Evolutionary conservation across 1,140 invertebrate genomes (phyloP).

Genomic region (Temnothorax longispinosus): DNA sequence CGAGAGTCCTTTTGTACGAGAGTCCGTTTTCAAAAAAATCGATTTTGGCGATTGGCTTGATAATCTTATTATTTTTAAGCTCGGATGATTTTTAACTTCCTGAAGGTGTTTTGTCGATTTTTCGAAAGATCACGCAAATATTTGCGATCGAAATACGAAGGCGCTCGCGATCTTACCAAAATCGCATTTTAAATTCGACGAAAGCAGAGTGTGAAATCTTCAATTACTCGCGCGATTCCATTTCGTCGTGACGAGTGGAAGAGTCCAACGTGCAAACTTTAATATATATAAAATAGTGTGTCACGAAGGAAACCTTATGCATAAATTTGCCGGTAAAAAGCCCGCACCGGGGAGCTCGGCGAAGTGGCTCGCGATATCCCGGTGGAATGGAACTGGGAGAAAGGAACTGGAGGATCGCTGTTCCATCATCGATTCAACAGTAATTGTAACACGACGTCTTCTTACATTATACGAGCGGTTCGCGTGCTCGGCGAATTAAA

Average conservation of each 20-base stretch:
- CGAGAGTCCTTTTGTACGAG: no score
- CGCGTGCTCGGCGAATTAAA: constrained; percentile 36
- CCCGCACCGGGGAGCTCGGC: background rate
- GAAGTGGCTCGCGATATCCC: background rate
- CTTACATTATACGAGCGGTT: constrained; percentile 33
- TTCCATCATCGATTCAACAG: constrained; percentile 40
- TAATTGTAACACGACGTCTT: constrained; percentile 32
- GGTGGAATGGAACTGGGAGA: background rate
- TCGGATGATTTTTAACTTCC: background rate
- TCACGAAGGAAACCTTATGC: constrained; percentile 10
- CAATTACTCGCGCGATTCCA: background rate
- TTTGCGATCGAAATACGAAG: background rate
- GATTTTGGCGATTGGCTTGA: background rate
- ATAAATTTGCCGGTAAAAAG: constrained; percentile 4
- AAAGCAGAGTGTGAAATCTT: constrained; percentile 14
- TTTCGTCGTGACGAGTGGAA: background rate
- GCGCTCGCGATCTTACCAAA: background rate
- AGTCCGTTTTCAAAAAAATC: background rate
- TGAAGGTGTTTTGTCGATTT: background rate
- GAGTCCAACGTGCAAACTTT: constrained; percentile 10
- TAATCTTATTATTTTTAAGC: background rate
- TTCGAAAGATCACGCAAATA: background rate
- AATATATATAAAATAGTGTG: constrained; percentile 19
- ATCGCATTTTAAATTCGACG: constrained; percentile 3
- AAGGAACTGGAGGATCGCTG: background rate